These are phyloP conservation scores for Prosapia bicincta DNA, from an alignment of 2,888 invertebrate genomes.

Conservation along the genomic window DNA sequence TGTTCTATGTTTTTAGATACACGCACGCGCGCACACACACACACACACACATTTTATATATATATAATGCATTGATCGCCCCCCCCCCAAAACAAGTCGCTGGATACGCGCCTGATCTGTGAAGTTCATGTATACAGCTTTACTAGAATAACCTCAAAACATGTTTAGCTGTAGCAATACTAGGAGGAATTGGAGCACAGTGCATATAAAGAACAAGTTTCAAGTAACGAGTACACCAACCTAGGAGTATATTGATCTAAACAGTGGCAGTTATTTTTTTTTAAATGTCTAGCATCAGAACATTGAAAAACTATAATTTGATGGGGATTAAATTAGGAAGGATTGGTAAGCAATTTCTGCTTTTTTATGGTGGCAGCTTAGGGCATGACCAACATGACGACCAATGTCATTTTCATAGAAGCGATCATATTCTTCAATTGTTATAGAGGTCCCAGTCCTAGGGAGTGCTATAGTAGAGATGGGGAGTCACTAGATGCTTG, in stretches of 20 bases:
- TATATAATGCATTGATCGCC: too few species aligned
- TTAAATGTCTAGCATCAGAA: constrained; percentile 11
- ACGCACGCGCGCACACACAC: too few species aligned
- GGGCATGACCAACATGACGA: constrained; percentile 10
- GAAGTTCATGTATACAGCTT: constrained; percentile 27
- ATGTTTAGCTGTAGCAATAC: constrained; percentile 32
- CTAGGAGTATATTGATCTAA: constrained; percentile 15
- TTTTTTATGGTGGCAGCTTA: constrained; percentile 8
- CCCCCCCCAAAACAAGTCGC: too few species aligned
- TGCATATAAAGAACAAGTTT: constrained; percentile 10
- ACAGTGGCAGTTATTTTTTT: constrained; percentile 7
- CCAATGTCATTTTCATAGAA: constrained; percentile 18
- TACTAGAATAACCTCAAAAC: constrained; percentile 40
- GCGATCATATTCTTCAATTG: constrained; percentile 2
- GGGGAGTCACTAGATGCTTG: constrained; percentile 10
- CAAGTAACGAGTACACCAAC: constrained; percentile 13
- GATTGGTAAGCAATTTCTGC: constrained; percentile 3
- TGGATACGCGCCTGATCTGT: too few species aligned
- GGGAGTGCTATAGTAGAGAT: constrained; percentile 5
- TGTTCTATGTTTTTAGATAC: too few species aligned
- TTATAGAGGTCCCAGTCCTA: constrained; percentile 4
- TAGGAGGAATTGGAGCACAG: constrained; percentile 8
- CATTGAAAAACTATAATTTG: constrained; percentile 16
- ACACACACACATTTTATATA: too few species aligned
- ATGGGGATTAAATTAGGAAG: not conserved